Percentiles rank a stretch among this genome's conserved stretches.
phyloP scores from a whole-genome alignment of 2,888 invertebrate genomes.

The Ectemnius continuus region DNA sequence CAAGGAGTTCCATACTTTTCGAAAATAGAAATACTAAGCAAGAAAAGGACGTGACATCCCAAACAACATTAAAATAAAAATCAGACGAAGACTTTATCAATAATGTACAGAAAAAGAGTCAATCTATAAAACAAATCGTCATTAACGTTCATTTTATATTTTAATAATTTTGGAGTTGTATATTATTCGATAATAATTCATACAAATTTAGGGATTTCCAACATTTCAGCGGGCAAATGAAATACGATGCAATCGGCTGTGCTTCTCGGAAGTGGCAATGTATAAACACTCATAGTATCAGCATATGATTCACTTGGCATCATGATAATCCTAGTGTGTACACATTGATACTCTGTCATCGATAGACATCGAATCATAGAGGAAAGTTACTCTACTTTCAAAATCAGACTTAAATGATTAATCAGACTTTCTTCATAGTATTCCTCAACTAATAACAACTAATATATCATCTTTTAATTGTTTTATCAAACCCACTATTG shows the following conservation, averaged over 20 bases:
- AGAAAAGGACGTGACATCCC: no score
- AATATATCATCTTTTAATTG: background rate
- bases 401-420: background rate
- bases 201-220: no score
- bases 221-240: background rate
- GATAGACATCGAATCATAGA: background rate
- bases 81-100: no score
- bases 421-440: background rate
- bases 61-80: no score
- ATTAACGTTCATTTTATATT: no score
- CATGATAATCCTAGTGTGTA: background rate
- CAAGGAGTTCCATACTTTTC: no score
- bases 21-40: no score
- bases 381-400: background rate
- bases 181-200: no score
- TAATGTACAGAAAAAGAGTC: no score
- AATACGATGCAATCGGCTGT: background rate
- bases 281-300: conserved; percentile 3
- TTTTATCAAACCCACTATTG: background rate
- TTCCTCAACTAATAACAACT: background rate
- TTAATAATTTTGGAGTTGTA: no score
- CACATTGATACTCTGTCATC: background rate
- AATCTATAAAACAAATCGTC: no score
- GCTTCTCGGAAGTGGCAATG: background rate
- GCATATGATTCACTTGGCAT: conserved; percentile 4